Conservation (phyloP, 1,140 invertebrate genomes). For the Drosophila baimaii region DNA sequence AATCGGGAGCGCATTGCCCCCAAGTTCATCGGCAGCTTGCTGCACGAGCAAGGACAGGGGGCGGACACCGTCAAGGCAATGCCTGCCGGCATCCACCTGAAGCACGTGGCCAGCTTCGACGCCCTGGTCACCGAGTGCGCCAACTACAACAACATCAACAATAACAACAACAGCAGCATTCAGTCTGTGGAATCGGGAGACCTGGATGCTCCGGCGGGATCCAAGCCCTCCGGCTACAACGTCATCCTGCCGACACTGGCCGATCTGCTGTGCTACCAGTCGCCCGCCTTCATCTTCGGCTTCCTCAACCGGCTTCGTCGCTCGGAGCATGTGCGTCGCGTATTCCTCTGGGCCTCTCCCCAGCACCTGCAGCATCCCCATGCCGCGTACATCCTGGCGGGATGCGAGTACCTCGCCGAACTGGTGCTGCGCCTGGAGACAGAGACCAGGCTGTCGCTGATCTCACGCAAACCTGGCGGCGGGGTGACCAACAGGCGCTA, state of each 20-base stretch:
- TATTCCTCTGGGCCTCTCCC: constrained; percentile 74
- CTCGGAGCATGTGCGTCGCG: constrained; percentile 64
- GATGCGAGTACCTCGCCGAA: constrained; percentile 76
- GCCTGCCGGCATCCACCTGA: constrained; percentile 55
- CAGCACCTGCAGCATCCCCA: constrained; percentile 56
- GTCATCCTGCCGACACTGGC: constrained; percentile 72
- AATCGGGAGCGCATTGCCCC: constrained; percentile 76
- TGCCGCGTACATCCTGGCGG: constrained; percentile 63
- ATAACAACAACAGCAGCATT: constrained; percentile 36
- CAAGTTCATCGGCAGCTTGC: constrained; percentile 66
- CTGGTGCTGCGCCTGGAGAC: constrained; percentile 66
- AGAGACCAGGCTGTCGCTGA: constrained; percentile 49
- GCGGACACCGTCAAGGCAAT: constrained; percentile 53
- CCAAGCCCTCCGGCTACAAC: constrained; percentile 52
- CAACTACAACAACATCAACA: constrained; percentile 32
- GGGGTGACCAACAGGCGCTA: constrained; percentile 66
- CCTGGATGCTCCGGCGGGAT: neutral
- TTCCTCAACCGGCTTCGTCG: constrained; percentile 65
- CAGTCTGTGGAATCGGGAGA: constrained; percentile 3
- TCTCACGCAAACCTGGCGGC: constrained; percentile 66
- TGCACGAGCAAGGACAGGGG: constrained; percentile 73
- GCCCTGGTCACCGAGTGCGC: constrained; percentile 53
- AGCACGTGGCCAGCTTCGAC: constrained; percentile 57
- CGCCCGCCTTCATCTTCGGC: constrained; percentile 62
- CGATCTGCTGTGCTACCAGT: constrained; percentile 71